Percentiles rank a stretch among this genome's conserved stretches.
Evolutionary conservation across 2,113 vertebrate genomes (phyloP).

Genomic region (Procapra przewalskii): DNA sequence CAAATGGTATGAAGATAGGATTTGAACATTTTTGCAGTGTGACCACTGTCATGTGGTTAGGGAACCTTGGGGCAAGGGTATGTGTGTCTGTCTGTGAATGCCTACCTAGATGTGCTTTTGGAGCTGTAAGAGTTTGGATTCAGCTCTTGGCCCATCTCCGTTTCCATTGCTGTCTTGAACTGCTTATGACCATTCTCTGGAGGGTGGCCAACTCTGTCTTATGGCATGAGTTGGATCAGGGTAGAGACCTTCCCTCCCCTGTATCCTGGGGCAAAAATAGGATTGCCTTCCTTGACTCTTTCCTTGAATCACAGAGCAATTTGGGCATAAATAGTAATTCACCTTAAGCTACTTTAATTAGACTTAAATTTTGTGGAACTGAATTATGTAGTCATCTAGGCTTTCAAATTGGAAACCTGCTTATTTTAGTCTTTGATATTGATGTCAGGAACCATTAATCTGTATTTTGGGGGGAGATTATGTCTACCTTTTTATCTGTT

Average conservation of each 20-base stretch:
- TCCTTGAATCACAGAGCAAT: neutral
- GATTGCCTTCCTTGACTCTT: neutral
- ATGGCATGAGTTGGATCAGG: neutral
- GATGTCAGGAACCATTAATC: neutral
- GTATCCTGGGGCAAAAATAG: neutral
- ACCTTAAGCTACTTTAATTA: conserved; percentile 6
- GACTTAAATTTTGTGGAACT: neutral
- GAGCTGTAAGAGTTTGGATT: neutral
- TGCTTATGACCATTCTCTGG: neutral
- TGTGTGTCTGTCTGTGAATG: neutral
- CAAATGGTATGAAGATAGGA: neutral
- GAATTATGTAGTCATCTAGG: neutral
- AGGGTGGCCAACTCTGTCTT: neutral
- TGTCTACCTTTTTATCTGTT: neutral
- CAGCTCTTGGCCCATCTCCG: no score
- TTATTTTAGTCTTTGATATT: conserved; percentile 14
- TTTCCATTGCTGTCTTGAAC: neutral
- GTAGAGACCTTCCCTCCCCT: neutral
- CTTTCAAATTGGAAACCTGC: neutral
- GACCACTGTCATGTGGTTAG: neutral
- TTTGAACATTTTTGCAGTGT: conserved; percentile 30
- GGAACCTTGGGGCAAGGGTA: neutral
- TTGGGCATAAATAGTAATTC: neutral
- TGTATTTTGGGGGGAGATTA: neutral
- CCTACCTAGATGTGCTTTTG: neutral